Evolutionary conservation across 2,797 vertebrate genomes (phyloP).

Genomic region (Catostomus latipinnis): DNA sequence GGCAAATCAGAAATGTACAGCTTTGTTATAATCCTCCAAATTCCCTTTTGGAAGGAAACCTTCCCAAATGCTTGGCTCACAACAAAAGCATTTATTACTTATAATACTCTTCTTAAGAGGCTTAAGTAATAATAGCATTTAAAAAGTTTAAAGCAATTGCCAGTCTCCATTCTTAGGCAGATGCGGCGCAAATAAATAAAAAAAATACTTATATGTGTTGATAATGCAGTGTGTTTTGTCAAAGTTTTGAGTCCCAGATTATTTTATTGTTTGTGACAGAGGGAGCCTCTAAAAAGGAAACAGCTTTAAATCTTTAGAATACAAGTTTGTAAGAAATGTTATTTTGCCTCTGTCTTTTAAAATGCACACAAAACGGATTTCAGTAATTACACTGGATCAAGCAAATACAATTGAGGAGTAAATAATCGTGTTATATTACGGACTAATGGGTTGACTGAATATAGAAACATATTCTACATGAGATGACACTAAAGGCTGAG

Average conservation of each 20-base stretch:
- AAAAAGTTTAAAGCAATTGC: background rate
- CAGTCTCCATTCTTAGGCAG: background rate
- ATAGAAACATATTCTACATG: background rate
- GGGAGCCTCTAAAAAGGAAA: background rate
- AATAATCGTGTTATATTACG: background rate
- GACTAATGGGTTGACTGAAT: background rate
- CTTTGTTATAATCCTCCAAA: slow-evolving; percentile 7
- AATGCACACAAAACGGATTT: background rate
- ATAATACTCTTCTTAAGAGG: slow-evolving; percentile 12
- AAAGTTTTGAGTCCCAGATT: slow-evolving; percentile 5
- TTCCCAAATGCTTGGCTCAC: background rate
- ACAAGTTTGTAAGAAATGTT: background rate
- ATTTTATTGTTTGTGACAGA: background rate
- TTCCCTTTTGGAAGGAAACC: background rate
- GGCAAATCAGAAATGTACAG: slow-evolving; percentile 6
- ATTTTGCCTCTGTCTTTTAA: background rate
- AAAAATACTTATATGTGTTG: too few species aligned
- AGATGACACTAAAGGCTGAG: background rate
- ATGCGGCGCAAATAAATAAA: background rate
- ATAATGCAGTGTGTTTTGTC: background rate
- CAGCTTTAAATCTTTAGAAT: background rate
- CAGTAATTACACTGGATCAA: background rate
- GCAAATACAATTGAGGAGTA: background rate
- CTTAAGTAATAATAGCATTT: background rate
- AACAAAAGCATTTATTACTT: background rate